Base-by-base conservation (phyloP, 2,888 invertebrate species). In the Phaedon cochleariae region DNA sequence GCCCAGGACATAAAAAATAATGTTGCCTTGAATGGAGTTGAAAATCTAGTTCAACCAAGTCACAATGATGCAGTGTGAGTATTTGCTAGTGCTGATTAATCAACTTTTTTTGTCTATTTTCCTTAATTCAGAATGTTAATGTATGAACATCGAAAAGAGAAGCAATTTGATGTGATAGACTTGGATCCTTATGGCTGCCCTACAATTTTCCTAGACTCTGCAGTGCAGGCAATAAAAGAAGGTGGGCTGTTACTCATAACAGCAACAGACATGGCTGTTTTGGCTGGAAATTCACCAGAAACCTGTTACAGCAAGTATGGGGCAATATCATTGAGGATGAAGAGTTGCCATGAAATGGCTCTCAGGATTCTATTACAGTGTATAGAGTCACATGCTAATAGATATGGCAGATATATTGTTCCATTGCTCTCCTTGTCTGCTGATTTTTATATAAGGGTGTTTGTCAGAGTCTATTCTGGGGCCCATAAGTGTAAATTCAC, bases 121-220 rank as follows among this genome's bases (percentile, higher is more conserved):
- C 20, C 21, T 52, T 74, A 79, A 79, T 75, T 84, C 85, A 96
- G 95, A 73, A 89, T 93, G 83, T 79, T 95, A 1, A 96, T 97
- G 96, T 93, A 95, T 77, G 86, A 90, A 73, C 90, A 93, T 75
- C 89, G 91, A 57, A 85, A 85, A 18, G 84, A 86, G 20, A 87
- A 91, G 60, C 87, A 91, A 41, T 98, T 97, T 81, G 90, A 97
- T 77, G 95, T 91, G 0, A 90, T 99, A 58, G 99, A 99, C 83
- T 84, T 99, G 63, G 99, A 99, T 85, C 99, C 99, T 0, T 99
- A 98, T 73, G 99, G 99, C 1, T 95, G 96, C 76, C 97, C 99
- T 0, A 91, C 95, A 1, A 89, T 90, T 45, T 99, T 99, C 84
- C 86, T 99, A 0, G 97, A 97, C 79, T 88, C 92, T 0, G 95